These are phyloP conservation scores for Tupiocoris notatus DNA, from an alignment of 2,888 invertebrate genomes.

Conservation along the genomic window DNA sequence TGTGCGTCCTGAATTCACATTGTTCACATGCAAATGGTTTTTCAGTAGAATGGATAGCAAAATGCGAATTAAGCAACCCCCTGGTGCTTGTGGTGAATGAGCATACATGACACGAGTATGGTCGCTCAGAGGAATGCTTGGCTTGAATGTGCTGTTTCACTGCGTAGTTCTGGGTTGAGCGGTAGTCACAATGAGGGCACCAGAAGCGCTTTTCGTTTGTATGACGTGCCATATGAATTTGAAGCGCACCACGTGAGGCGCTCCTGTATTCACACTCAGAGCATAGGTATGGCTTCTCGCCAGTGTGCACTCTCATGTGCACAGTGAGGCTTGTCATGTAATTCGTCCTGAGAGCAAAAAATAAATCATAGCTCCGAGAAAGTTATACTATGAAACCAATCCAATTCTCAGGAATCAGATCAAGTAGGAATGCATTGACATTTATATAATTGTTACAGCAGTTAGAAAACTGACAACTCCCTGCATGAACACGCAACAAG, in stretches of 20 bases:
- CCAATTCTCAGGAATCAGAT: too few relatives aligned
- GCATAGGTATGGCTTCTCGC: background rate
- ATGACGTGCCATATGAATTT: background rate
- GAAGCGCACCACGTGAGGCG: background rate
- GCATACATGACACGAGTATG: background rate
- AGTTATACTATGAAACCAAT: too few relatives aligned
- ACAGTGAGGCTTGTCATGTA: background rate
- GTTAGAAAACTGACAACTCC: too few relatives aligned
- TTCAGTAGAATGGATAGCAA: background rate
- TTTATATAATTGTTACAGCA: too few relatives aligned
- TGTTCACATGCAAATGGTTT: background rate
- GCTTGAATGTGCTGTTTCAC: background rate
- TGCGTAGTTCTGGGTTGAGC: background rate
- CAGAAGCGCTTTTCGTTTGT: background rate
- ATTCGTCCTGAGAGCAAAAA: background rate
- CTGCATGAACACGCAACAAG: too few relatives aligned
- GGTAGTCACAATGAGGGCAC: background rate
- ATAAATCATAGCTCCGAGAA: too few relatives aligned
- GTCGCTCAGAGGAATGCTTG: background rate
- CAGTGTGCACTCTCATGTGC: background rate
- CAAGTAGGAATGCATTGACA: too few relatives aligned
- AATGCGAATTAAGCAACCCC: background rate
- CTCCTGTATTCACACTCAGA: background rate
- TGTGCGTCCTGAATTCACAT: background rate
- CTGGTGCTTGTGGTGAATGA: background rate